Percentiles rank a stretch among this genome's conserved stretches.
These are phyloP conservation scores for Chaunax sp. DNA, from an alignment of 2,797 vertebrate species.

Conservation along the genomic window DNA sequence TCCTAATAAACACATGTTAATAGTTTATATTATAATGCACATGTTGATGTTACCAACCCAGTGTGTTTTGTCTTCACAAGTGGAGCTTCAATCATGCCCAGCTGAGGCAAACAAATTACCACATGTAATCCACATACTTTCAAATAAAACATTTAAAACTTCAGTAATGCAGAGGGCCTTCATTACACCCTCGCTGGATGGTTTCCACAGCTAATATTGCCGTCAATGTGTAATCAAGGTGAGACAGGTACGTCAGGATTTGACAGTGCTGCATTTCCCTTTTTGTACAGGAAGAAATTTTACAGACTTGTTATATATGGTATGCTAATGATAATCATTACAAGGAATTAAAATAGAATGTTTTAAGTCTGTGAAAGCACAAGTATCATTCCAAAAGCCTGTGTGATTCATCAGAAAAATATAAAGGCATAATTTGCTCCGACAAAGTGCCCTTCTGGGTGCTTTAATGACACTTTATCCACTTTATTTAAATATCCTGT, in stretches of 20 bases:
- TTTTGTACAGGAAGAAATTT: slow-evolving; percentile 1
- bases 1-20: too few relatives aligned
- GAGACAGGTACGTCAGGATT: slow-evolving; percentile 30
- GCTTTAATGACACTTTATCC: slow-evolving; percentile 62
- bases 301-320: slow-evolving; percentile 13
- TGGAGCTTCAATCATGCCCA: too few relatives aligned
- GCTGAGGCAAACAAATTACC: too few relatives aligned
- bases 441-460: slow-evolving; percentile 39
- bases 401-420: slow-evolving; percentile 24
- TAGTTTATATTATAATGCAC: too few relatives aligned
- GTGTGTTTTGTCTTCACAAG: too few relatives aligned
- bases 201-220: slow-evolving; percentile 26
- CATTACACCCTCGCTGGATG: neutral
- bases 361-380: slow-evolving; percentile 4
- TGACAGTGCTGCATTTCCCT: slow-evolving; percentile 14
- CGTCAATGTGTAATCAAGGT: slow-evolving; percentile 64
- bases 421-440: slow-evolving; percentile 31
- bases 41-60: too few relatives aligned
- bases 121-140: too few relatives aligned
- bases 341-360: slow-evolving; percentile 11
- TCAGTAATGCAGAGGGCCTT: too few relatives aligned
- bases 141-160: too few relatives aligned
- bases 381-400: slow-evolving; percentile 15
- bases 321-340: slow-evolving; percentile 21
- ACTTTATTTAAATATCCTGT: slow-evolving; percentile 59